Conservation (phyloP, 2,888 invertebrate genomes). For the Cotesia congregata region DNA sequence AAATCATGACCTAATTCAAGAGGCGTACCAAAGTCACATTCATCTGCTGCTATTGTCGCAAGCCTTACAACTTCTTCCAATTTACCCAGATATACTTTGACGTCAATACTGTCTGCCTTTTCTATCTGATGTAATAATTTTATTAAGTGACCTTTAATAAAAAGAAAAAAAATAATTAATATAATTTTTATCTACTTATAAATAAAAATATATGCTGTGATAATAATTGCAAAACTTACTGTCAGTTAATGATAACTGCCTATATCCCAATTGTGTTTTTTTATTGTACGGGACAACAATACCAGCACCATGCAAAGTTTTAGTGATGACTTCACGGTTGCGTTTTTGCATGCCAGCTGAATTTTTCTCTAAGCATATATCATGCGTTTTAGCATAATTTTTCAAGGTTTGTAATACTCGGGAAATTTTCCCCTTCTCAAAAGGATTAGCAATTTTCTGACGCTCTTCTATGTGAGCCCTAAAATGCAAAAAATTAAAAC, state of each 20-base stretch:
- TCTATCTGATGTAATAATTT: conserved; percentile 79
- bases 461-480: conserved; percentile 73
- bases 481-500: conserved; percentile 39
- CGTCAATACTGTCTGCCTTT: conserved; percentile 74
- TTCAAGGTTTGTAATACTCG: conserved; percentile 77
- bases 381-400: conserved; percentile 75
- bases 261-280: conserved; percentile 88
- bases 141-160: conserved; percentile 76
- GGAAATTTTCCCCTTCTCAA: conserved; percentile 75
- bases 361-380: conserved; percentile 74
- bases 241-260: conserved; percentile 80
- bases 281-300: conserved; percentile 88
- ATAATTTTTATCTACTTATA: neutral
- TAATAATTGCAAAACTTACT: conserved; percentile 66
- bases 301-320: conserved; percentile 85
- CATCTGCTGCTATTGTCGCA: conserved; percentile 92
- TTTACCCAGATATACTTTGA: conserved; percentile 76
- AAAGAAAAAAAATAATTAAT: conserved; percentile 34
- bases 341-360: conserved; percentile 76
- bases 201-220: conserved; percentile 22
- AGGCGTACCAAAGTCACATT: conserved; percentile 95
- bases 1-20: conserved; percentile 90
- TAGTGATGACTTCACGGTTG: conserved; percentile 76
- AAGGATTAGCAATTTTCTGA: conserved; percentile 73
- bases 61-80: conserved; percentile 87